Evolutionary conservation across 92 coral and sea anemone species (phyloP).

Genomic region (Desmophyllum pertusum): DNA sequence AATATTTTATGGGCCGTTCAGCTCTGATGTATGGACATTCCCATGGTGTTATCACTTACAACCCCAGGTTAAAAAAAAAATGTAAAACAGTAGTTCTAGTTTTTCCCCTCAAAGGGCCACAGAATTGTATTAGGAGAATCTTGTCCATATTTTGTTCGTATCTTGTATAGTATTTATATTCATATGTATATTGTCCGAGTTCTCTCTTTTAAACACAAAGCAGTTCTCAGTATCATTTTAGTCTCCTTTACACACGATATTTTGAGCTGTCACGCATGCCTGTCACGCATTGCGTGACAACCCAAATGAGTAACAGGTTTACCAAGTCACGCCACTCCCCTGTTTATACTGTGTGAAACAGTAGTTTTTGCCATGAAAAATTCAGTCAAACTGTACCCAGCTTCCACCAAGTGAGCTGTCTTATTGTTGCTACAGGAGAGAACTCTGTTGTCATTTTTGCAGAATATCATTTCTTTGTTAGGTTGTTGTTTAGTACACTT

Average conservation of each 20-base stretch:
- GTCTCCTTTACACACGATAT: not conserved
- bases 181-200: slow-evolving; percentile 26
- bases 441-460: slow-evolving; percentile 25
- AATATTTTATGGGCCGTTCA: not conserved
- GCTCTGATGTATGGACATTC: slow-evolving; percentile 9
- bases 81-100: slow-evolving; percentile 20
- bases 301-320: not conserved
- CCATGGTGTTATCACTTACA: not conserved
- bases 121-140: slow-evolving; percentile 1
- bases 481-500: slow-evolving; percentile 33
- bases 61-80: slow-evolving; percentile 23
- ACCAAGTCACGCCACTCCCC: not conserved
- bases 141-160: slow-evolving; percentile 35
- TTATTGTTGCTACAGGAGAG: not conserved
- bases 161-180: slow-evolving; percentile 41
- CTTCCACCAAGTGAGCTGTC: not conserved
- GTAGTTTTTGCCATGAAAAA: too few species aligned
- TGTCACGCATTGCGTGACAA: not conserved
- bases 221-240: not conserved
- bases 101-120: slow-evolving; percentile 30
- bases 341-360: not conserved
- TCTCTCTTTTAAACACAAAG: slow-evolving; percentile 2
- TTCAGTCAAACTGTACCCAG: not conserved
- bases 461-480: slow-evolving; percentile 22
- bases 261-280: not conserved